phyloP scores from a whole-genome alignment of 2,113 vertebrate species.

The Prunella fulvescens region DNA sequence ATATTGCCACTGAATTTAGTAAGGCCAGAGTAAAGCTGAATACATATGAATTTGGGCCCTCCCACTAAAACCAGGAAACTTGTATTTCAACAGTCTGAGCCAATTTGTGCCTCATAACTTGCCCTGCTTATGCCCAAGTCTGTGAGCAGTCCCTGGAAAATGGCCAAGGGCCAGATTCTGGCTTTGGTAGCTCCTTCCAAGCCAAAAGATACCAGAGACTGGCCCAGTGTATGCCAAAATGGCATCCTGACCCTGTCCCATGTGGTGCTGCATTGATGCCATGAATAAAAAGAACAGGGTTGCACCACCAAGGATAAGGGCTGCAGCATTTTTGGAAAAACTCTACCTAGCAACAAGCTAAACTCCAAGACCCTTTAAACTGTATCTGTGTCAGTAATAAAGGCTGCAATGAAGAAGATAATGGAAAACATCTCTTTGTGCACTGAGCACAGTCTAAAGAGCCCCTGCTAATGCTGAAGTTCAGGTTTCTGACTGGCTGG shows the following conservation, averaged over 20 bases:
- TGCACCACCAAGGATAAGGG: not conserved
- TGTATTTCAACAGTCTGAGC: not conserved
- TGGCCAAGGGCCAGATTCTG: not conserved
- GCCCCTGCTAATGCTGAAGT: conserved; percentile 45
- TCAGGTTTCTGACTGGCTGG: conserved; percentile 34
- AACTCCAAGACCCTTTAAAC: conserved; percentile 36
- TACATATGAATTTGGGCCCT: not conserved
- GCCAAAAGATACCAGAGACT: not conserved
- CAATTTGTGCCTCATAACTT: not conserved
- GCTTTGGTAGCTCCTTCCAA: not conserved
- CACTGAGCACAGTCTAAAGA: not conserved
- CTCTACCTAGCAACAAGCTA: conserved; percentile 36
- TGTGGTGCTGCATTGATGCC: accelerated
- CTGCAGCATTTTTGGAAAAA: not conserved
- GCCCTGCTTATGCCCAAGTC: not conserved
- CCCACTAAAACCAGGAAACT: not conserved
- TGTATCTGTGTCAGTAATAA: conserved; percentile 28
- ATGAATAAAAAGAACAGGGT: not conserved
- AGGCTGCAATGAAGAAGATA: conserved; percentile 55
- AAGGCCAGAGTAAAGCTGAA: not conserved
- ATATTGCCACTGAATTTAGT: not conserved
- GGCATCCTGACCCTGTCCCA: not conserved
- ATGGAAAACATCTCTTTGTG: conserved; percentile 45
- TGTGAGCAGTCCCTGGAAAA: not conserved
- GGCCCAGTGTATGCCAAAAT: not conserved